Evolutionary conservation across 2,888 invertebrate genomes (phyloP), one percentile per base, ranked within the genome.

Genomic region (Acrobasis suavella): DNA sequence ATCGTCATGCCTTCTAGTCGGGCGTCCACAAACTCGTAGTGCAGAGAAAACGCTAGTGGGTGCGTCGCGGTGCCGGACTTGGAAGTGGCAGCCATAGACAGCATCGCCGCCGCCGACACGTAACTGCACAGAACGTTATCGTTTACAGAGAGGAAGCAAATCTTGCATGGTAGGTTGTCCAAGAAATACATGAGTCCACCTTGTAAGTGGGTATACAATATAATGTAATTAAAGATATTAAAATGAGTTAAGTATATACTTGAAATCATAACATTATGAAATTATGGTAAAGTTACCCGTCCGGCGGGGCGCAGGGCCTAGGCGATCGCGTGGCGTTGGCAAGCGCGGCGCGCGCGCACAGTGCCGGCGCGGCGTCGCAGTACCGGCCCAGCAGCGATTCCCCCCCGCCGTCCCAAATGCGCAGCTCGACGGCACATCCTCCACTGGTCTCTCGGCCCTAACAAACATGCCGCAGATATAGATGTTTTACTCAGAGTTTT

Each of bases 11-110:
- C 96, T 39, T 95, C 96, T 66, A 96, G 93, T 50, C 95, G 92
- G 2, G 97, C 97, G 79, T 97, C 96, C 22, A 97, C 94, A 80
- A 97, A 97, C 85, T 97, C 97, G 82, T 97, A 97, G 74, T 96
- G 95, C 58, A 96, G 81, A 61, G 94, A 91, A 80, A 96, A 96
- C 9, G 94, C 93, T 2, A 96, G 94, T 6, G 96, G 97, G 75
- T 96, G 96, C 14, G 97, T 93, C 1, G 96, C 96, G 1, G 97
- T 97, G 46, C 97, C 96, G 59, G 84, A 94, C 86, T 65, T 94
- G 89, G 88, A 93, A 86, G 85, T 95, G 42, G 85, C 87, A 1
- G 88, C 81, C 62, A 91, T 72, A 16, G 88, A 78, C 49, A 91
- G 77, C 64, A 89, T 75, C 61, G 90, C 76, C 8, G 81, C 85